These are phyloP conservation scores for Nasonia vitripennis DNA, from an alignment of 1,140 invertebrate genomes.

Conservation along the genomic window DNA sequence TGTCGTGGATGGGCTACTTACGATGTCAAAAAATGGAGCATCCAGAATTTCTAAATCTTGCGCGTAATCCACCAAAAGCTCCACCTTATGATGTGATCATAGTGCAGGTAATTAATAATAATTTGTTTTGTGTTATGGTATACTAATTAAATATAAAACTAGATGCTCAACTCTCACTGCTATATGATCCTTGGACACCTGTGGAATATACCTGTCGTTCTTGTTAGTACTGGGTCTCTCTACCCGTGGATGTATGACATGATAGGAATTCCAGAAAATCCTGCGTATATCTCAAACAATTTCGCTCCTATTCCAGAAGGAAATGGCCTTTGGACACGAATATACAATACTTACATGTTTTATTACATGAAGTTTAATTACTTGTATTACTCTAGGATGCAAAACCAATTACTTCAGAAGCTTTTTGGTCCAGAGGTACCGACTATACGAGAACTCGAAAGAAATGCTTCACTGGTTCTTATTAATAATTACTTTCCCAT, in stretches of 20 bases:
- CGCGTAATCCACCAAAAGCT: slow-evolving; percentile 61
- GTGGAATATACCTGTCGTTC: slow-evolving; percentile 78
- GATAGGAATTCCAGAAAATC: slow-evolving; percentile 79
- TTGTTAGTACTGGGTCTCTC: slow-evolving; percentile 76
- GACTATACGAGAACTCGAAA: slow-evolving; percentile 66
- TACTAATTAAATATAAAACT: neutral
- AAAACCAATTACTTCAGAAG: slow-evolving; percentile 62
- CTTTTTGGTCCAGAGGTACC: slow-evolving; percentile 70
- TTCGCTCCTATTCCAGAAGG: slow-evolving; percentile 73
- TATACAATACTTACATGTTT: slow-evolving; percentile 71
- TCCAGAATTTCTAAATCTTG: slow-evolving; percentile 57
- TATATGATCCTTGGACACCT: slow-evolving; percentile 75
- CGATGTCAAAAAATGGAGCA: slow-evolving; percentile 39
- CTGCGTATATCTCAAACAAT: slow-evolving; percentile 78
- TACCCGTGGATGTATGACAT: slow-evolving; percentile 80
- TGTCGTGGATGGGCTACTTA: too few species aligned
- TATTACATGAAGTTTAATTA: slow-evolving; percentile 57
- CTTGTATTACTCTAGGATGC: too few species aligned
- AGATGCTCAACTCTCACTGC: slow-evolving; percentile 60
- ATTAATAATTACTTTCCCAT: slow-evolving; percentile 77
- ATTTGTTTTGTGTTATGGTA: too few species aligned
- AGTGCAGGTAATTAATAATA: slow-evolving; percentile 50
- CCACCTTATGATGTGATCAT: slow-evolving; percentile 64
- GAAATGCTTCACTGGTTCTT: slow-evolving; percentile 76
- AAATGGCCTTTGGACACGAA: slow-evolving; percentile 78